Conservation (phyloP, 2,888 invertebrate genomes). For the Entomobrya multifasciata region DNA sequence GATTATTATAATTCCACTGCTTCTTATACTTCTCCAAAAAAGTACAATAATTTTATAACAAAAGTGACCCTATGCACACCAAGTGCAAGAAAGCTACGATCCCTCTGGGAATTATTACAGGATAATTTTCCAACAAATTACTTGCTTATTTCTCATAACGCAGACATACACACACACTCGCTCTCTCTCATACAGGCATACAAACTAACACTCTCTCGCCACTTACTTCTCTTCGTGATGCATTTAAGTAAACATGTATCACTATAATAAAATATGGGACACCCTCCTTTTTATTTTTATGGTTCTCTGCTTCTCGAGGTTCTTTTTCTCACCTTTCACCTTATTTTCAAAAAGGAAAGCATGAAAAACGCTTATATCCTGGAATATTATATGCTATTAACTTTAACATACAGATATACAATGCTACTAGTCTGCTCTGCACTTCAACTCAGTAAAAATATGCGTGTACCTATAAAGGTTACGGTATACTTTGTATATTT, state of each 20-base stretch:
- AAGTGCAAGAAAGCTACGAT: constrained; percentile 45
- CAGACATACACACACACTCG: constrained; percentile 6
- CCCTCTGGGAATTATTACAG: constrained; percentile 57
- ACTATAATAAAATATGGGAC: constrained; percentile 36
- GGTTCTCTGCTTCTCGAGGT: constrained; percentile 27
- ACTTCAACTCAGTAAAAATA: not conserved
- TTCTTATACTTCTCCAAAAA: not conserved
- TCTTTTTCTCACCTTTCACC: constrained; percentile 67
- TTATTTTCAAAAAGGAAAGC: constrained; percentile 40
- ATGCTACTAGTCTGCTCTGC: not conserved
- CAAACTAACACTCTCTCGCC: too few relatives aligned
- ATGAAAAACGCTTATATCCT: constrained; percentile 17
- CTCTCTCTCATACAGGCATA: not conserved
- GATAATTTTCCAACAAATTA: constrained; percentile 61
- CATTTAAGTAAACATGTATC: not conserved
- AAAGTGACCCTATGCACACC: constrained; percentile 15
- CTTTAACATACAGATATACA: not conserved
- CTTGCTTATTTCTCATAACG: constrained; percentile 43
- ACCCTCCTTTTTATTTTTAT: constrained; percentile 19
- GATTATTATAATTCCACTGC: constrained; percentile 5
- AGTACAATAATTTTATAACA: constrained; percentile 6
- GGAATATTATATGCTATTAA: constrained; percentile 8
- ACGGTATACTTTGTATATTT: not conserved
- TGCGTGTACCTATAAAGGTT: constrained; percentile 24
- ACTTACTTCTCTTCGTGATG: too few relatives aligned